Base-by-base conservation (phyloP, 2,113 vertebrate genomes). In the Sitta europaea region DNA sequence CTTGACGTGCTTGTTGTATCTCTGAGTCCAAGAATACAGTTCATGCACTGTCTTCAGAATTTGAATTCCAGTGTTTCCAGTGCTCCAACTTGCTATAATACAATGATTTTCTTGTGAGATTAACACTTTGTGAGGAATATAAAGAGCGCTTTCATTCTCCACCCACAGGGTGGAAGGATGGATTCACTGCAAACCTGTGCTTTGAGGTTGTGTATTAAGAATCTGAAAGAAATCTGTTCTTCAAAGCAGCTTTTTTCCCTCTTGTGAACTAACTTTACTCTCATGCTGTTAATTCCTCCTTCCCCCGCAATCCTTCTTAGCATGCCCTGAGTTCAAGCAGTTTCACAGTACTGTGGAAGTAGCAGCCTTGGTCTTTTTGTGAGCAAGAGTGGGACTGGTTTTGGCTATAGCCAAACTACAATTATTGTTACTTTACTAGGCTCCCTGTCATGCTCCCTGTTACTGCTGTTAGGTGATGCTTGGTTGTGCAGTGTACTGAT, bases 201-300 rank as follows among this genome's bases (percentile, higher is more conserved):
- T 96, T 96, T 90, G 93, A 97, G 95, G 83, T 47, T 95, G 36
- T 73, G 35, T 82, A 81, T 92, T 86, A 96, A 94, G 92, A 96
- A 92, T 82, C 70, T 94, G 68, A 96, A 94, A 87, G 78, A 93
- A 96, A 94, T 77, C 88, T 90, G 71, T 86, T 96, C 94, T 94
- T 96, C 93, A 96, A 90, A 96, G 94, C 77, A 5, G 70, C 77
- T 93, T 94, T 96, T 93, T 94, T 68, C 62, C 59, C 59, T 36
- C 86, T 79, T 84, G 33, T 90, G 86, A 94, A 95, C 88, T 94
- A 93, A 94, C 93, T 93, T 96, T 96, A 78, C 72, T 92, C 86
- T 83, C 67, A 70, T 57, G 88, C 88, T 96, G 55, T 93, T 96
- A 96, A 92, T 96, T 90, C 93, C 67, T 83, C 36, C 79, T 96